Evolutionary conservation across 2,888 invertebrate genomes (phyloP).

Genomic region (Ophraella communa): DNA sequence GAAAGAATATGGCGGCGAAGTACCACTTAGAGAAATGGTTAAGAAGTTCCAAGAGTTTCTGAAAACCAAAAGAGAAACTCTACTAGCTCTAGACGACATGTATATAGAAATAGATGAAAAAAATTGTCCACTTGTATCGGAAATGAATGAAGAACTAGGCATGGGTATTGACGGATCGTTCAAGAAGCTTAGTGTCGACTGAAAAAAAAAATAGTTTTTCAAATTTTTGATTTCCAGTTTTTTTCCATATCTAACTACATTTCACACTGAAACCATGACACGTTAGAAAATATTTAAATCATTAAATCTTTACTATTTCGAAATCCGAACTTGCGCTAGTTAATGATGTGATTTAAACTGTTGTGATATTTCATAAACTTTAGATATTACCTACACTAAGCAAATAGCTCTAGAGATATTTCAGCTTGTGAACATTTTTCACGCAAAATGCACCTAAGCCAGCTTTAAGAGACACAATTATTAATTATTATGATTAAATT

Average conservation of each 20-base stretch:
- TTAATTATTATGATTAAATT: background rate
- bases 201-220: constrained; percentile 37
- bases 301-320: too few species aligned
- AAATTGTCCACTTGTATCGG: constrained; percentile 56
- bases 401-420: too few species aligned
- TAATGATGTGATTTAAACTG: background rate
- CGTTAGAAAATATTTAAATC: too few species aligned
- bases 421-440: too few species aligned
- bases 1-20: constrained; percentile 86
- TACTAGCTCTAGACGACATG: constrained; percentile 79
- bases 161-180: constrained; percentile 82
- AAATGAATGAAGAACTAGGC: constrained; percentile 71
- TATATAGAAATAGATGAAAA: constrained; percentile 71
- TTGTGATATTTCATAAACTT: background rate
- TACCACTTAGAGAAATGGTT: constrained; percentile 82
- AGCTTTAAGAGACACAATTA: too few species aligned
- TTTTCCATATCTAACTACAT: background rate
- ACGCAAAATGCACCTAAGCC: too few species aligned
- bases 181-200: constrained; percentile 84
- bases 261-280: background rate
- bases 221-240: too few species aligned
- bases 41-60: constrained; percentile 73
- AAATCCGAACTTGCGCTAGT: background rate
- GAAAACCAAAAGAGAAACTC: constrained; percentile 68
- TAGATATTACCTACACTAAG: too few species aligned